Conservation (phyloP, 2,113 vertebrate genomes). For the Malaclemys terrapin region DNA sequence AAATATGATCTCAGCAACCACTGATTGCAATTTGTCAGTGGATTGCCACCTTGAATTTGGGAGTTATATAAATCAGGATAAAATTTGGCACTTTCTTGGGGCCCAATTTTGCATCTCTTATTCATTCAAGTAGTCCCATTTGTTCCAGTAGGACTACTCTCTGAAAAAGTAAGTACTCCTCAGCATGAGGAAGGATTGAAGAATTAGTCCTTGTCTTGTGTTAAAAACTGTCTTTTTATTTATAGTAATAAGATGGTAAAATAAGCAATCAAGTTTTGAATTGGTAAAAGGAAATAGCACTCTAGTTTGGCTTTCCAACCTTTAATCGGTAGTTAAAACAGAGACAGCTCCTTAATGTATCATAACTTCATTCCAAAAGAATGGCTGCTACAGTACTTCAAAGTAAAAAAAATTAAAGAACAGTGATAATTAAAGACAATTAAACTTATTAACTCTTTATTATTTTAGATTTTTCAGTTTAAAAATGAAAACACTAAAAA, state of each 20-base stretch:
- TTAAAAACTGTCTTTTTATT: neutral
- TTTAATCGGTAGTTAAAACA: neutral
- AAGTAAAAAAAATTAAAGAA: neutral
- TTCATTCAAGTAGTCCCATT: neutral
- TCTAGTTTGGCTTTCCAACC: neutral
- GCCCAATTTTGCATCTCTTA: neutral
- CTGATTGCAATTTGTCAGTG: neutral
- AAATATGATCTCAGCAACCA: neutral
- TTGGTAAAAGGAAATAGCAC: neutral
- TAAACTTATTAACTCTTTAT: neutral
- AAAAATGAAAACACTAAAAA: neutral
- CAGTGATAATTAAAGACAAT: neutral
- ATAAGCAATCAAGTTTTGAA: neutral
- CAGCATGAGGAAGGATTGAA: neutral
- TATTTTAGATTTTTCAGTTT: neutral
- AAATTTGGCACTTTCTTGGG: neutral
- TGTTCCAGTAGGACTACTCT: neutral
- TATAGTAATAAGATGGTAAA: neutral
- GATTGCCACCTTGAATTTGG: neutral
- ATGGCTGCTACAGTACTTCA: neutral
- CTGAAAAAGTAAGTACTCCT: neutral
- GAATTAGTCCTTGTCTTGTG: neutral
- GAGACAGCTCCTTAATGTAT: neutral
- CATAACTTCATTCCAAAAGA: constrained; percentile 1
- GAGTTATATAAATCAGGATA: neutral